Conservation (phyloP, 2,113 vertebrate genomes). For the Boulengeromyrus knoepffleri region DNA sequence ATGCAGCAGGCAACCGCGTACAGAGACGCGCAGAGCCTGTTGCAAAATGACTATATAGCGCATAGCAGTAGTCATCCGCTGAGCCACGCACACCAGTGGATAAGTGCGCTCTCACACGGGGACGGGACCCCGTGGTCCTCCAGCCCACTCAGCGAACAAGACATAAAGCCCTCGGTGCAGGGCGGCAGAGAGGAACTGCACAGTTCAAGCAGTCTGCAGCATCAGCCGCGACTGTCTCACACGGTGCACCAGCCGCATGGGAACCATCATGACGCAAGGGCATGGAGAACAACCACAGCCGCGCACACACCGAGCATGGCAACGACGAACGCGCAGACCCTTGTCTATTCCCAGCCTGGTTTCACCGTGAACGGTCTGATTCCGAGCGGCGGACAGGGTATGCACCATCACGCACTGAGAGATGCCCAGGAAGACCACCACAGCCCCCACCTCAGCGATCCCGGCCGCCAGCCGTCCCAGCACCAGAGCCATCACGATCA, state of each 20-base stretch:
- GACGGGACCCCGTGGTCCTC: slow-evolving; percentile 77
- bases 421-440: slow-evolving; percentile 76
- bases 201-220: slow-evolving; percentile 70
- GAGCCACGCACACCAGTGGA: slow-evolving; percentile 96
- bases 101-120: slow-evolving; percentile 85
- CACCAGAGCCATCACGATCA: slow-evolving; percentile 76
- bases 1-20: slow-evolving; percentile 84
- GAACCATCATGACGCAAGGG: slow-evolving; percentile 76
- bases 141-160: slow-evolving; percentile 82
- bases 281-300: slow-evolving; percentile 74
- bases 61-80: slow-evolving; percentile 84
- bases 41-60: slow-evolving; percentile 73
- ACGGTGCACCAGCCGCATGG: slow-evolving; percentile 70
- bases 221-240: slow-evolving; percentile 70
- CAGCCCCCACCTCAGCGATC: slow-evolving; percentile 75
- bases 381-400: slow-evolving; percentile 69
- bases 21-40: slow-evolving; percentile 87
- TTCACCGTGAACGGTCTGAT: slow-evolving; percentile 75
- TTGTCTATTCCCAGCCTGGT: slow-evolving; percentile 82
- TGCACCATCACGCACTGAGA: slow-evolving; percentile 82
- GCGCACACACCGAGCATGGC: slow-evolving; percentile 83
- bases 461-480: slow-evolving; percentile 63
- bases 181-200: slow-evolving; percentile 71
- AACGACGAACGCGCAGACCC: slow-evolving; percentile 74
- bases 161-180: slow-evolving; percentile 85